These are phyloP conservation scores for Rotaria socialis DNA, from an alignment of 2,888 invertebrate genomes.

Conservation along the genomic window DNA sequence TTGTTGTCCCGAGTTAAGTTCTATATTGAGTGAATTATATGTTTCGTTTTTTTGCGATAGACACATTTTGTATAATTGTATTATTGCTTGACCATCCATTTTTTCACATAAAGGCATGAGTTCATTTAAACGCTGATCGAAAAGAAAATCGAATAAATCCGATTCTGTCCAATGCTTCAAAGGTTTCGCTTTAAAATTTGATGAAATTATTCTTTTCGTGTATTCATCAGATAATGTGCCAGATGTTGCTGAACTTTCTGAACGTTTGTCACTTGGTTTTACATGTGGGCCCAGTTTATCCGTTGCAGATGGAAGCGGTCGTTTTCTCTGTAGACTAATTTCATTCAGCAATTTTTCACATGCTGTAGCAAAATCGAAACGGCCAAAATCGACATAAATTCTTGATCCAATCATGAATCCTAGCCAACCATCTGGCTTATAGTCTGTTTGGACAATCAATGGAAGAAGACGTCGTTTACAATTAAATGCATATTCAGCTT, in stretches of 20 bases:
- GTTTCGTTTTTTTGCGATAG: background rate
- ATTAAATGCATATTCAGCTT: constrained; percentile 36
- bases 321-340: background rate
- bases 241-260: too few relatives aligned
- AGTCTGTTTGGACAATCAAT: background rate
- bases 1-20: background rate
- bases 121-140: background rate
- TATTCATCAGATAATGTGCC: background rate
- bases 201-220: background rate
- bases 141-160: constrained; percentile 6
- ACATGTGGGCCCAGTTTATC: background rate
- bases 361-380: background rate
- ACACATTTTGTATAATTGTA: constrained; percentile 32
- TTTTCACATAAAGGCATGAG: background rate
- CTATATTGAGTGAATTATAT: background rate
- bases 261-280: background rate
- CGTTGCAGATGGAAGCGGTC: background rate
- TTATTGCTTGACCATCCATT: background rate
- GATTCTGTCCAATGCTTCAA: background rate
- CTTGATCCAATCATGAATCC: constrained; percentile 32
- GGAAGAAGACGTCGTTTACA: background rate
- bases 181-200: background rate
- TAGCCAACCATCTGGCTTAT: constrained; percentile 34
- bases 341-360: background rate
- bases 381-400: constrained; percentile 24